Percentiles rank a stretch among this genome's conserved stretches.
phyloP scores from a whole-genome alignment of 2,888 invertebrate species.

The Erynnis tages region DNA sequence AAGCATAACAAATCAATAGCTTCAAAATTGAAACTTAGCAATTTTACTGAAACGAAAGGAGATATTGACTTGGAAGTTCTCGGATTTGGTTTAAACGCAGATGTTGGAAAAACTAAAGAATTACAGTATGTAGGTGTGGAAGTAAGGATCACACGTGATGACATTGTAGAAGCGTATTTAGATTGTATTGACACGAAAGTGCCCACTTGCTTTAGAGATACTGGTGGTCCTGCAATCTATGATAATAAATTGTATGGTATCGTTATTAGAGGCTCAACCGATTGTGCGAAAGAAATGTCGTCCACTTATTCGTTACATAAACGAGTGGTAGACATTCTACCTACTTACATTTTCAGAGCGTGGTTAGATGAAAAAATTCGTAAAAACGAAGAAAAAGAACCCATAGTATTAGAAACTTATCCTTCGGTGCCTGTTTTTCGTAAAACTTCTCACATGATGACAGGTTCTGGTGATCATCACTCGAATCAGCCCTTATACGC shows the following conservation, averaged over 20 bases:
- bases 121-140: slow-evolving; percentile 66
- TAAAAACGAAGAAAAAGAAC: slow-evolving; percentile 54
- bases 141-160: slow-evolving; percentile 32
- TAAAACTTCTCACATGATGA: slow-evolving; percentile 40
- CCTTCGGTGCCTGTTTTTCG: slow-evolving; percentile 47
- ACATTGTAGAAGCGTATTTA: slow-evolving; percentile 48
- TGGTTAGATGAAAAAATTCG: slow-evolving; percentile 66
- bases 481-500: background rate
- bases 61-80: slow-evolving; percentile 56
- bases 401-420: slow-evolving; percentile 43
- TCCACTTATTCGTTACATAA: slow-evolving; percentile 60
- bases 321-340: slow-evolving; percentile 54
- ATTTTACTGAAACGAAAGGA: slow-evolving; percentile 46
- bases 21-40: slow-evolving; percentile 58
- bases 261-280: slow-evolving; percentile 52
- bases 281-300: slow-evolving; percentile 61
- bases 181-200: slow-evolving; percentile 70
- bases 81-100: slow-evolving; percentile 68
- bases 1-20: slow-evolving; percentile 58
- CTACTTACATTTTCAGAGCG: slow-evolving; percentile 59
- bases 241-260: slow-evolving; percentile 65
- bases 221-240: slow-evolving; percentile 62
- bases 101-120: slow-evolving; percentile 51
- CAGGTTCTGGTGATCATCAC: slow-evolving; percentile 21
- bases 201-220: slow-evolving; percentile 65